Conservation (phyloP, 2,113 vertebrate species). For the Aptenodytes patagonicus region DNA sequence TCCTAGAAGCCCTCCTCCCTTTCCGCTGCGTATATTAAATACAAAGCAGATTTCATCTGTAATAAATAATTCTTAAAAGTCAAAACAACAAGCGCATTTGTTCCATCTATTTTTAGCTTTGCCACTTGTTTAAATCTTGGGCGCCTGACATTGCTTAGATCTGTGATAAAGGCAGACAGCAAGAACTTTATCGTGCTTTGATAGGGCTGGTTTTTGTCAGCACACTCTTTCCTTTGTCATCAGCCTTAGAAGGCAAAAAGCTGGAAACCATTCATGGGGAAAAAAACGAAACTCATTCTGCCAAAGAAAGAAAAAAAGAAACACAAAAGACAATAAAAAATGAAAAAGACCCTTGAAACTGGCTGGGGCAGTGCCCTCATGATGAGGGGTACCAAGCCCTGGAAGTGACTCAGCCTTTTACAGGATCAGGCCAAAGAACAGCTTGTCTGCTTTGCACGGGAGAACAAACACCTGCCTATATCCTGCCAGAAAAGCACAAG, state of each 20-base stretch:
- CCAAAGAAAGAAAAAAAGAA: background rate
- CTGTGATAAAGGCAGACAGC: slow-evolving; percentile 36
- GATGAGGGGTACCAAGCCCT: background rate
- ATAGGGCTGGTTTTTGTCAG: slow-evolving; percentile 36
- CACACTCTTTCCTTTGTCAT: slow-evolving; percentile 10
- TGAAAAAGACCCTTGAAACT: background rate
- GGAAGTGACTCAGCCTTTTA: background rate
- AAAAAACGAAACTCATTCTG: background rate
- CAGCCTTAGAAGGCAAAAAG: slow-evolving; percentile 12
- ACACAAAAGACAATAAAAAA: background rate
- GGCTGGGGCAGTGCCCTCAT: background rate
- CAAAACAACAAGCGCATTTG: slow-evolving; percentile 22
- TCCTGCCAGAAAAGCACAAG: background rate
- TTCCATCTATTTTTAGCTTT: slow-evolving; percentile 51
- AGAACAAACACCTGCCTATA: background rate
- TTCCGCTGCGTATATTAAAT: background rate
- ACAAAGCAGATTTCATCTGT: slow-evolving; percentile 10
- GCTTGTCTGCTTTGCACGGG: background rate
- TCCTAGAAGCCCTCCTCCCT: background rate
- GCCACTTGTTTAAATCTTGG: slow-evolving; percentile 28
- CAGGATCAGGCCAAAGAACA: background rate
- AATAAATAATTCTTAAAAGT: slow-evolving; percentile 43
- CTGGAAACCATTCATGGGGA: background rate
- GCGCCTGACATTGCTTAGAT: slow-evolving; percentile 25
- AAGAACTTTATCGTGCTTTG: slow-evolving; percentile 9